Evolutionary conservation across 2,797 vertebrate genomes (phyloP).

Genomic region (Nannoperca obscura): DNA sequence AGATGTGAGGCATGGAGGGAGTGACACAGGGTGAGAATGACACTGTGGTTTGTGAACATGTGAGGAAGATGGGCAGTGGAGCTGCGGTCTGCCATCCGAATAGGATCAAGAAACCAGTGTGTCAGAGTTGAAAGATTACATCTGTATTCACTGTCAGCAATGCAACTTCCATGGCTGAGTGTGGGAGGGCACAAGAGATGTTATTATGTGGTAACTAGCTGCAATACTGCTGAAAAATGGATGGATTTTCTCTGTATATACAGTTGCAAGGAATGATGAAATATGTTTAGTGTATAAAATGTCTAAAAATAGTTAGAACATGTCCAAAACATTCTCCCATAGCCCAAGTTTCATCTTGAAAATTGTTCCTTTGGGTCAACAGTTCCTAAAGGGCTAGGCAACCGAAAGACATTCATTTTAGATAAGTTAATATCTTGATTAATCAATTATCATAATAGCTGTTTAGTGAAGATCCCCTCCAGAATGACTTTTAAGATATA

Average conservation of each 20-base stretch:
- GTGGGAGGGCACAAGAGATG: constrained; percentile 32
- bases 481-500: background rate
- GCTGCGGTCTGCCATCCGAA: constrained; percentile 31
- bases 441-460: background rate
- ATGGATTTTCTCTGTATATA: background rate
- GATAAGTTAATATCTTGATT: background rate
- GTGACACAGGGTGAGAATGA: constrained; percentile 39
- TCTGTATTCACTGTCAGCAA: constrained; percentile 56
- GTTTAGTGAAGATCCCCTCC: background rate
- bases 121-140: constrained; percentile 65
- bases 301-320: background rate
- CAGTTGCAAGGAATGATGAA: constrained; percentile 3
- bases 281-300: background rate
- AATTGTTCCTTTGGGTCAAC: background rate
- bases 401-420: background rate
- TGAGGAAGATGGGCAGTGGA: constrained; percentile 21
- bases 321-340: background rate
- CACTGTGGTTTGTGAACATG: constrained; percentile 34
- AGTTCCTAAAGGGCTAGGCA: background rate
- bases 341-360: background rate
- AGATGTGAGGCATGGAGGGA: constrained; percentile 54
- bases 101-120: constrained; percentile 40
- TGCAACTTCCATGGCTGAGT: constrained; percentile 14
- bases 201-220: constrained; percentile 27
- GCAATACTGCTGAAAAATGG: constrained; percentile 28